Percentiles rank a stretch among this genome's conserved stretches.
phyloP scores from a whole-genome alignment of 1,140 invertebrate genomes.

The Drosophila repleta region DNA sequence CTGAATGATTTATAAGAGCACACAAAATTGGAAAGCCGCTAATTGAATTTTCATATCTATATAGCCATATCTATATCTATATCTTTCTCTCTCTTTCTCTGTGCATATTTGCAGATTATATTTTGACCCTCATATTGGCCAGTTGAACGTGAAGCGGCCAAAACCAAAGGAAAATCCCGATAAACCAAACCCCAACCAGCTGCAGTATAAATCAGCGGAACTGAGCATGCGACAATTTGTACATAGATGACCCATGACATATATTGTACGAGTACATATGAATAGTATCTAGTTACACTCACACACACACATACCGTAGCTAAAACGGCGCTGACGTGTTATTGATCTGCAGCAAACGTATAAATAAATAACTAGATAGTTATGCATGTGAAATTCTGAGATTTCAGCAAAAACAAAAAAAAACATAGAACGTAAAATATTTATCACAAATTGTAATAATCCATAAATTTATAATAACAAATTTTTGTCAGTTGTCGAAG shows the following conservation, averaged over 20 bases:
- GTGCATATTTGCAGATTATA: constrained; percentile 72
- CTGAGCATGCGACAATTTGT: constrained; percentile 68
- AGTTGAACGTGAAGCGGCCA: constrained; percentile 38
- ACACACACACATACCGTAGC: constrained; percentile 26
- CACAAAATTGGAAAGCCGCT: constrained; percentile 53
- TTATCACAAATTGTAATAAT: constrained; percentile 60
- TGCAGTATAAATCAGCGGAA: constrained; percentile 59
- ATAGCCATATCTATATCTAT: constrained; percentile 27
- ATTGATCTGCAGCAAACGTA: constrained; percentile 44
- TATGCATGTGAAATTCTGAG: constrained; percentile 30
- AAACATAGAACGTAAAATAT: neutral
- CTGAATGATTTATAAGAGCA: constrained; percentile 44
- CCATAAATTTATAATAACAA: constrained; percentile 65
- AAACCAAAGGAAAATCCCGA: constrained; percentile 15
- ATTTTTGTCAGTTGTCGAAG: constrained; percentile 35
- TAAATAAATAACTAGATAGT: constrained; percentile 62
- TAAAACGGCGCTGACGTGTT: constrained; percentile 45
- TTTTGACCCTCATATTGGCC: constrained; percentile 66
- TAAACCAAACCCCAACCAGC: constrained; percentile 4
- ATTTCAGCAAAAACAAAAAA: constrained; percentile 49
- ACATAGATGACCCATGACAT: constrained; percentile 50
- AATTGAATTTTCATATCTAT: constrained; percentile 73
- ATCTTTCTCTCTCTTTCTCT: constrained; percentile 38
- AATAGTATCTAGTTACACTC: constrained; percentile 30
- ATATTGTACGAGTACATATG: constrained; percentile 9